Percentiles rank a stretch among this genome's conserved stretches.
Evolutionary conservation across 2,113 vertebrate genomes (phyloP).

Genomic region (Dipodomys stephensi): DNA sequence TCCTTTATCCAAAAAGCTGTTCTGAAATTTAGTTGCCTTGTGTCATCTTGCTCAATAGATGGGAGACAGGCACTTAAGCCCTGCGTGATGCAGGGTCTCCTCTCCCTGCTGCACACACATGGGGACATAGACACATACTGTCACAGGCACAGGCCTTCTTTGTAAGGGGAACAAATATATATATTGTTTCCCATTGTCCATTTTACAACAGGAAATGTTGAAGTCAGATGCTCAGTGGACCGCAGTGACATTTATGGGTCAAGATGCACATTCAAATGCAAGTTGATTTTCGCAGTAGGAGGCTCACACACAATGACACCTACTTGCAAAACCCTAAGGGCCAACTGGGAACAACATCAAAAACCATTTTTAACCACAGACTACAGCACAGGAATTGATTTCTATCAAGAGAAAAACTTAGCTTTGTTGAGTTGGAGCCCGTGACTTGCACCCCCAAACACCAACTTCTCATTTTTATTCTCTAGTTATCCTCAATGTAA

Average conservation of each 20-base stretch:
- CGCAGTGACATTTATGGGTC: conserved; percentile 89
- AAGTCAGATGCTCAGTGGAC: conserved; percentile 87
- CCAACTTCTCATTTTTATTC: background rate
- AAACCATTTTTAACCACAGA: conserved; percentile 48
- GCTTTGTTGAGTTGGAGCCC: conserved; percentile 59
- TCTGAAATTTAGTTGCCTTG: conserved; percentile 78
- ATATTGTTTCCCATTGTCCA: conserved; percentile 82
- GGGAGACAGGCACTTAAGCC: conserved; percentile 82
- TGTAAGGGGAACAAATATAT: conserved; percentile 69
- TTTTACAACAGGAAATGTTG: conserved; percentile 87
- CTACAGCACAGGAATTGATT: conserved; percentile 62
- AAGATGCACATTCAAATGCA: conserved; percentile 88
- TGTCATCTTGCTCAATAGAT: conserved; percentile 76
- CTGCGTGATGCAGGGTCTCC: conserved; percentile 76
- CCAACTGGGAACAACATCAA: conserved; percentile 78
- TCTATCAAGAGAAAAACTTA: conserved; percentile 72
- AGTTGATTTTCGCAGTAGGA: conserved; percentile 87
- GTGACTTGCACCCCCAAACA: background rate
- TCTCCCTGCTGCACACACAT: conserved; percentile 77
- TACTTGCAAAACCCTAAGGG: conserved; percentile 82
- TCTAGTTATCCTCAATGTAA: background rate
- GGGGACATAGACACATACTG: conserved; percentile 77
- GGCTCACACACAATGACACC: conserved; percentile 86
- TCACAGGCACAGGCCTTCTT: conserved; percentile 75
- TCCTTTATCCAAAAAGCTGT: conserved; percentile 69